Evolutionary conservation across 2,797 vertebrate species (phyloP), one percentile per base, ranked within the genome.

Genomic region (Helicolenus hilgendorfi): DNA sequence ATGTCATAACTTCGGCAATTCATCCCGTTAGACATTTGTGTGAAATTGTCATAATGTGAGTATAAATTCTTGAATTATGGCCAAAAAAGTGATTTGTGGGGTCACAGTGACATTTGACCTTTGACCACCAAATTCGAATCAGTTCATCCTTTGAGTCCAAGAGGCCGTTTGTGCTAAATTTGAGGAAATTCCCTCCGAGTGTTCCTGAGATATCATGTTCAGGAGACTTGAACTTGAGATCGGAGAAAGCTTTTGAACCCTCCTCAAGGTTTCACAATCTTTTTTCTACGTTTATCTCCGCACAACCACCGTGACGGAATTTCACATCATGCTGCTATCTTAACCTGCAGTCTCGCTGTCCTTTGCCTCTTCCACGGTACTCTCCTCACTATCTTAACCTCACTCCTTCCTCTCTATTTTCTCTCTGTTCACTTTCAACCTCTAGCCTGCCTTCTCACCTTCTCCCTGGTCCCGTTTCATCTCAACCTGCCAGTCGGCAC

Each of bases 291-390:
- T 38, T 74, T 71, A 75, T 69, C 71, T 80, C 49, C 29, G 27
- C 7, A 29, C 59, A 64, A 35, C 77, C 22, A 13, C 58, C 22
- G 35, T 77, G 41, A 64, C 74, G 33, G 36, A 11, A 18, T 59
- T 72, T 53, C 36, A 72, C 60, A 29, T 67, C 53, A 35, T 10
- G 35, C 75, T 69, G 31, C 55, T 85, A 85, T 58, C 67, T 71
- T 49, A 76, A 80, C 27, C 68, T 79, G 56, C 63, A 70, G 71
- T 75, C 64, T 74, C 27, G 20, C 72, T 69, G 29, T 11, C 53
- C 70, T 60, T 75, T 76, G 56, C 62, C 60, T 20, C 31, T 65
- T 67, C 62, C 29, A 35, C 38, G 5, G n/a, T 59, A 63, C 22
- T 59, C 49, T 65, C 26, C 29, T 56, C 45, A 7, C 49, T 67